phyloP scores from a whole-genome alignment of 2,113 vertebrate genomes.

The Brienomyrus longianalis region DNA sequence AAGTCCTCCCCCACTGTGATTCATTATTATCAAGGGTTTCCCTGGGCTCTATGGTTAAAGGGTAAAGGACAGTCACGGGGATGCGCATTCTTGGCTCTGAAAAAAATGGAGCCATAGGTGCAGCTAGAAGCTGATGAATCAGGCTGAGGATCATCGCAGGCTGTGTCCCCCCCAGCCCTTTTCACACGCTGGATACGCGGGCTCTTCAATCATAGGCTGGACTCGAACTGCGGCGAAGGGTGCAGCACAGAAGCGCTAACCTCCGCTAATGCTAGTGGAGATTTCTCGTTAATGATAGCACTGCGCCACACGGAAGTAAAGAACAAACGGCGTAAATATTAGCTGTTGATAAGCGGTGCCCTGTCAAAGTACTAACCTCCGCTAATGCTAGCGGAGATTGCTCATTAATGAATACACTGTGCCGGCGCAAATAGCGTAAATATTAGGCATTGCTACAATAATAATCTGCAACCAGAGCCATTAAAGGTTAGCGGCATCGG shows the following conservation, averaged over 20 bases:
- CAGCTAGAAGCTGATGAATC: slow-evolving; percentile 15
- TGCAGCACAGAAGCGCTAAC: not conserved
- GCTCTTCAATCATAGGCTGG: not conserved
- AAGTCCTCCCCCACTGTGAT: slow-evolving; percentile 22
- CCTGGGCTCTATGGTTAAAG: slow-evolving; percentile 22
- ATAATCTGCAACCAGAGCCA: not conserved
- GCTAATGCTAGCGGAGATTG: too few species aligned
- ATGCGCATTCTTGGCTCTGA: not conserved
- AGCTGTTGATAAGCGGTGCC: too few species aligned
- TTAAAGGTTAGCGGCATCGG: not conserved
- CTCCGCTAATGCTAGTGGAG: not conserved
- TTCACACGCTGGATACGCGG: not conserved
- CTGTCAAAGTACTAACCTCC: too few species aligned
- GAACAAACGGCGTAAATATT: not conserved
- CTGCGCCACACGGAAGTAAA: not conserved
- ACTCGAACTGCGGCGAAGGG: not conserved
- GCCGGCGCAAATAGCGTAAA: not conserved
- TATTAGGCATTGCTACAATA: not conserved
- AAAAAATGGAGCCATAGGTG: slow-evolving; percentile 21
- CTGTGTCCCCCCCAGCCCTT: not conserved
- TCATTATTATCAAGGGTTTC: slow-evolving; percentile 33
- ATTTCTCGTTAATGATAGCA: not conserved
- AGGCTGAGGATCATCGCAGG: slow-evolving; percentile 30
- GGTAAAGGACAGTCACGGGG: not conserved
- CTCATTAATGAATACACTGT: too few species aligned